Evolutionary conservation across 2,888 invertebrate genomes (phyloP).

Genomic region (Metallyticus violacea): DNA sequence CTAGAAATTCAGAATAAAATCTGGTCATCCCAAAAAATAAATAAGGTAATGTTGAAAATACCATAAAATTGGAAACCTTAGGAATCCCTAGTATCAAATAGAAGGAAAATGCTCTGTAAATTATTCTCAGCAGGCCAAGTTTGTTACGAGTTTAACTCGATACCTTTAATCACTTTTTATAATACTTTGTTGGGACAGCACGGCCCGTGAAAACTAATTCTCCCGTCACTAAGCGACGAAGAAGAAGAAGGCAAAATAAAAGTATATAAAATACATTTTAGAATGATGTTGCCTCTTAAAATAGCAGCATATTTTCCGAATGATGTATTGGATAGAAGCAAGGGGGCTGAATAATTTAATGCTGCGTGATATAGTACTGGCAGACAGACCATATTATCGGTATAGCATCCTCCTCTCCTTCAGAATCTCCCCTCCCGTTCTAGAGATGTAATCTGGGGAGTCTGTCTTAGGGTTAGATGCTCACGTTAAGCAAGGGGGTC

Average conservation of each 20-base stretch:
- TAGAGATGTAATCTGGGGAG: slow-evolving; percentile 9
- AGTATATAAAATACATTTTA: neutral
- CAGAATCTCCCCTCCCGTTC: neutral
- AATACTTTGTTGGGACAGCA: neutral
- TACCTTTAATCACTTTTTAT: neutral
- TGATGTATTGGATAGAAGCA: slow-evolving; percentile 7
- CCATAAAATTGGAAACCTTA: no score
- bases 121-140: no score
- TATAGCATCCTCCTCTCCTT: neutral
- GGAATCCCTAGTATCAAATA: no score
- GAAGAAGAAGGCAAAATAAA: neutral
- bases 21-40: no score
- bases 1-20: no score
- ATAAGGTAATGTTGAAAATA: no score
- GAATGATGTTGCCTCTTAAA: neutral
- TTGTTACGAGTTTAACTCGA: neutral
- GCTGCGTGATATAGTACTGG: neutral
- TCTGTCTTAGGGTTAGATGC: neutral
- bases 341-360: slow-evolving; percentile 9
- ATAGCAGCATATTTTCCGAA: neutral
- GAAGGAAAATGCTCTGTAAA: no score
- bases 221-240: neutral
- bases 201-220: neutral
- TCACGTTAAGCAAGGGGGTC: neutral
- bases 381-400: neutral